Percentiles rank a stretch among this genome's conserved stretches.
These are phyloP conservation scores for Centropyge bicolor DNA, from an alignment of 2,797 vertebrate genomes.

Conservation along the genomic window DNA sequence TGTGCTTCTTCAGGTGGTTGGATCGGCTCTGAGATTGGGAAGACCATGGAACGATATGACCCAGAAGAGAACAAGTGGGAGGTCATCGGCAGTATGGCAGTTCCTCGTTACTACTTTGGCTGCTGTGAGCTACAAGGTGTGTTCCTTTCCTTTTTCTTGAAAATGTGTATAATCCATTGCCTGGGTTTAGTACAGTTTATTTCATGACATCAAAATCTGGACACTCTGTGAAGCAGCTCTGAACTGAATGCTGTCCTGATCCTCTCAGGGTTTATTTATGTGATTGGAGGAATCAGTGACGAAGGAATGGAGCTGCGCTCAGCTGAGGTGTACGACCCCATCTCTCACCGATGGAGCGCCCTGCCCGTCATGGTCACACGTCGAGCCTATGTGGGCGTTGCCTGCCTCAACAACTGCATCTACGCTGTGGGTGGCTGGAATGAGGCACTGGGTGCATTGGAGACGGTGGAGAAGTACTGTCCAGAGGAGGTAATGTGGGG, in stretches of 20 bases:
- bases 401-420: constrained; percentile 93
- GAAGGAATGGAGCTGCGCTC: constrained; percentile 94
- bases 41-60: constrained; percentile 96
- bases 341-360: constrained; percentile 93
- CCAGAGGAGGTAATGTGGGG: constrained; percentile 90
- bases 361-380: constrained; percentile 92
- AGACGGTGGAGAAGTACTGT: constrained; percentile 95
- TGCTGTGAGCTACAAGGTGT: constrained; percentile 98
- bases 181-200: no score
- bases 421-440: constrained; percentile 98
- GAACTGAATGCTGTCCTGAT: not conserved
- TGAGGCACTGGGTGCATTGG: constrained; percentile 92
- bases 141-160: not conserved
- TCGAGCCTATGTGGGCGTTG: constrained; percentile 94
- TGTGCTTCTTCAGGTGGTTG: constrained; percentile 90
- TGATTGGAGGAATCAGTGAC: constrained; percentile 94
- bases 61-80: constrained; percentile 97
- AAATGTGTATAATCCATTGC: not conserved
- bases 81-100: constrained; percentile 93
- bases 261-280: constrained; percentile 92
- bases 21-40: constrained; percentile 97
- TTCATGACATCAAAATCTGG: no score
- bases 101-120: constrained; percentile 96
- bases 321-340: constrained; percentile 93
- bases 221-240: no score